Conservation (phyloP, 2,888 invertebrate genomes). For the Xanthorhoe spadicearia region DNA sequence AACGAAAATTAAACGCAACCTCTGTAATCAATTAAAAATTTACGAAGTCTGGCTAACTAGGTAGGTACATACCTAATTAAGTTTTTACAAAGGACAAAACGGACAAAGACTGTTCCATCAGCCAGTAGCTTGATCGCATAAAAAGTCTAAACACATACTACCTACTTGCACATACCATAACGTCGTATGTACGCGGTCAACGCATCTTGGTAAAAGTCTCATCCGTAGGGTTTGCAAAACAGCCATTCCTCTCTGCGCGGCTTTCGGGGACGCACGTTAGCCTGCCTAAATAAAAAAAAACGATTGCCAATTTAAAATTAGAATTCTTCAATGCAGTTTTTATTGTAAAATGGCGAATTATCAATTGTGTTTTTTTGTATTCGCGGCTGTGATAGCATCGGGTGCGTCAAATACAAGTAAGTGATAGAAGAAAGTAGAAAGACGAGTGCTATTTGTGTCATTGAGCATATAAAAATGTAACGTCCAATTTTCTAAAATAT, state of each 20-base stretch:
- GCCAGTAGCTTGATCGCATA: constrained; percentile 4
- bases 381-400: constrained; percentile 64
- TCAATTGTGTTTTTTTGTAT: constrained; percentile 64
- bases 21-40: no score
- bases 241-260: constrained; percentile 67
- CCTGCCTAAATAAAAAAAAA: constrained; percentile 40
- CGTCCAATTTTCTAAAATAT: constrained; percentile 10
- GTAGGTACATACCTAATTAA: neutral
- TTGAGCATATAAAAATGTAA: neutral
- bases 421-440: constrained; percentile 74
- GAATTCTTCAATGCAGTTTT: constrained; percentile 19
- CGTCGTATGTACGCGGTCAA: constrained; percentile 54
- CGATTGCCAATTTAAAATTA: constrained; percentile 20
- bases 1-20: no score
- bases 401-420: constrained; percentile 75
- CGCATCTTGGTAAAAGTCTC: constrained; percentile 59
- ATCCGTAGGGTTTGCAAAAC: constrained; percentile 48
- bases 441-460: constrained; percentile 60
- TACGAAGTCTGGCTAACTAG: no score
- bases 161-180: constrained; percentile 24
- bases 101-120: neutral
- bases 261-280: constrained; percentile 65
- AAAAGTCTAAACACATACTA: constrained; percentile 7
- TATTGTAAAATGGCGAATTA: constrained; percentile 62
- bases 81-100: neutral